Evolutionary conservation across 37 sponge, comb jelly and placozoan genomes (phyloP).

Genomic region (Petrosia ficiformis): DNA sequence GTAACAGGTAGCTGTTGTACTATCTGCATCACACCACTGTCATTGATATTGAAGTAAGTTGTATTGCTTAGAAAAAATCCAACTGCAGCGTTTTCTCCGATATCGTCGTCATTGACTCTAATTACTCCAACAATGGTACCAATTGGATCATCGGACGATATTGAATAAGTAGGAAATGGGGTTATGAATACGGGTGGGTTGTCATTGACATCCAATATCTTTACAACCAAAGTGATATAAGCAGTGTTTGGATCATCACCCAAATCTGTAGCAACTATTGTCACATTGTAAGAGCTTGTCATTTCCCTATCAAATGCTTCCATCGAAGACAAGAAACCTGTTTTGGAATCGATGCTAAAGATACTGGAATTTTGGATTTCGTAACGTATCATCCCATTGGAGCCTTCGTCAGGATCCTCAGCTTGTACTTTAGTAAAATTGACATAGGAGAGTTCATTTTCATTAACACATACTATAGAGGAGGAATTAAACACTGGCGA

Average conservation of each 20-base stretch:
- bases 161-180: background rate
- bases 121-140: background rate
- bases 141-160: background rate
- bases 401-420: constrained; percentile 10
- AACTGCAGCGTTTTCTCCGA: constrained; percentile 6
- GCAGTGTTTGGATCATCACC: background rate
- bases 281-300: background rate
- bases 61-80: background rate
- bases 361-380: background rate
- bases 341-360: constrained; percentile 11
- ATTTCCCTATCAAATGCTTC: constrained; percentile 21
- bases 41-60: constrained; percentile 3
- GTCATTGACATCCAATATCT: constrained; percentile 29
- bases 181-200: constrained; percentile 15
- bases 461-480: background rate
- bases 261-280: constrained; percentile 9
- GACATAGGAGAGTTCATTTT: background rate
- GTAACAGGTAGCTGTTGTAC: background rate
- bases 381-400: constrained; percentile 22
- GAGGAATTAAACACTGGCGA: background rate
- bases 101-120: background rate
- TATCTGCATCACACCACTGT: background rate
- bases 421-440: constrained; percentile 14
- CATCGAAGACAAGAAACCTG: constrained; percentile 9
- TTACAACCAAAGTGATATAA: background rate